Conservation (phyloP, 2,113 vertebrate species). For the Saguinus imperator region DNA sequence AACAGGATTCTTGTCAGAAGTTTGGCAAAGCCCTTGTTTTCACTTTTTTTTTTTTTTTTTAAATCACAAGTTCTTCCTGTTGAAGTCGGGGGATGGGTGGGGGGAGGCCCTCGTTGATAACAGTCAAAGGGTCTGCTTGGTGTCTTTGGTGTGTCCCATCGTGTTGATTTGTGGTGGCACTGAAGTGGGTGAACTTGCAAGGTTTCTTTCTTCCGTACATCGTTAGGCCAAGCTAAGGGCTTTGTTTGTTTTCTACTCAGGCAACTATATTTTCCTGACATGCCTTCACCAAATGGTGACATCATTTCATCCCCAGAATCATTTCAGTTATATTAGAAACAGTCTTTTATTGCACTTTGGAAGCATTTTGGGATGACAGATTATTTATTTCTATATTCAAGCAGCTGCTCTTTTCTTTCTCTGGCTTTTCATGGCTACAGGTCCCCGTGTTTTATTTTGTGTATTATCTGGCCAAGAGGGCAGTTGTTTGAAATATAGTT, state of each 20-base stretch:
- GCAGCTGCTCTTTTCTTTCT: not conserved
- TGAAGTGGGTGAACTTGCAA: not conserved
- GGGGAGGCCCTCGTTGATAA: not conserved
- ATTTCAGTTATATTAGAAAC: constrained; percentile 50
- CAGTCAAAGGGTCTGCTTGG: not conserved
- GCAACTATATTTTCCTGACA: constrained; percentile 49
- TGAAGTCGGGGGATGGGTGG: not conserved
- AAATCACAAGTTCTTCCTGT: not conserved
- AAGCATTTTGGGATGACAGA: constrained; percentile 50
- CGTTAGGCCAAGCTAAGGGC: constrained; percentile 49
- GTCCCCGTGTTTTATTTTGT: not conserved
- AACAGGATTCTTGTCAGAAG: not conserved
- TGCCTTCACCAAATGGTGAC: constrained; percentile 25
- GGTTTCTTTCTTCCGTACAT: not conserved
- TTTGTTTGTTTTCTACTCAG: constrained; percentile 35
- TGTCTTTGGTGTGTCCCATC: not conserved
- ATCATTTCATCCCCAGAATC: constrained; percentile 48
- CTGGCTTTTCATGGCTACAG: constrained; percentile 20
- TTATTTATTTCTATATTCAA: constrained; percentile 46
- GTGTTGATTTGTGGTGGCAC: not conserved
- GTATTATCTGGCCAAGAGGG: not conserved
- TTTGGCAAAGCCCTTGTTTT: not conserved
- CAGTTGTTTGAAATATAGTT: constrained; percentile 19
- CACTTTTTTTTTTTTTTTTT: not conserved
- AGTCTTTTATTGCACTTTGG: constrained; percentile 30